These are phyloP conservation scores for Plotosus lineatus DNA, from an alignment of 2,113 vertebrate species.

Conservation along the genomic window DNA sequence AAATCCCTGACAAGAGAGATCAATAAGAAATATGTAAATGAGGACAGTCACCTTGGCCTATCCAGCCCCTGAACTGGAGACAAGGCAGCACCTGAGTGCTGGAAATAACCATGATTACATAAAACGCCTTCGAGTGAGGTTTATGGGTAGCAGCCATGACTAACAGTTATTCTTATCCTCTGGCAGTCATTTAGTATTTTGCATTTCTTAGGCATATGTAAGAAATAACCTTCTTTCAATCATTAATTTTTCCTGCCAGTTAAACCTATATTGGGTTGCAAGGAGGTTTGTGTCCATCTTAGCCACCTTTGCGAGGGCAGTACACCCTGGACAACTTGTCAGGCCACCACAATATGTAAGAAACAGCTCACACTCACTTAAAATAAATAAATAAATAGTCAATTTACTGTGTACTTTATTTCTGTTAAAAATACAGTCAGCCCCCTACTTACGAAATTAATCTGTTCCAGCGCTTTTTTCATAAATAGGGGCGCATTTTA, in stretches of 20 bases:
- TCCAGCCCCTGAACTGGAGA: slow-evolving; percentile 26
- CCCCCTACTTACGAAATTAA: too few relatives aligned
- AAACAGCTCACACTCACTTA: too few relatives aligned
- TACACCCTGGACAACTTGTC: too few relatives aligned
- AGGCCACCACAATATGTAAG: too few relatives aligned
- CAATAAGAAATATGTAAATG: slow-evolving; percentile 47
- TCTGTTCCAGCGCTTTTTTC: too few relatives aligned
- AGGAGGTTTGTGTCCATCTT: too few relatives aligned
- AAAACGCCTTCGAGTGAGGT: slow-evolving; percentile 33
- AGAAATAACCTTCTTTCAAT: neutral
- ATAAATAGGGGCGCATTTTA: too few relatives aligned
- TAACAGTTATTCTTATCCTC: slow-evolving; percentile 21
- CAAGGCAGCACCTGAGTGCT: slow-evolving; percentile 32
- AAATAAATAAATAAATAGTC: too few relatives aligned
- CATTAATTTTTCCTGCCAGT: too few relatives aligned
- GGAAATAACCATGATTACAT: slow-evolving; percentile 47
- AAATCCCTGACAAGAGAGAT: slow-evolving; percentile 15
- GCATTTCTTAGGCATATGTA: slow-evolving; percentile 12
- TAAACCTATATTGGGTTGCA: too few relatives aligned
- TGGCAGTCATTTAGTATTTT: slow-evolving; percentile 18
- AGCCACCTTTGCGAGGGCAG: too few relatives aligned
- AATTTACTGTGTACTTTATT: neutral
- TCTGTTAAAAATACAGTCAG: too few relatives aligned
- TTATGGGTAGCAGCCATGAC: slow-evolving; percentile 33
- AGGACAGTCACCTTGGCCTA: slow-evolving; percentile 29